A percentile compares a stretch with the other conserved stretches of the same genome.
These are phyloP conservation scores for Mohoua ochrocephala DNA, from an alignment of 2,113 vertebrate genomes.

Conservation along the genomic window DNA sequence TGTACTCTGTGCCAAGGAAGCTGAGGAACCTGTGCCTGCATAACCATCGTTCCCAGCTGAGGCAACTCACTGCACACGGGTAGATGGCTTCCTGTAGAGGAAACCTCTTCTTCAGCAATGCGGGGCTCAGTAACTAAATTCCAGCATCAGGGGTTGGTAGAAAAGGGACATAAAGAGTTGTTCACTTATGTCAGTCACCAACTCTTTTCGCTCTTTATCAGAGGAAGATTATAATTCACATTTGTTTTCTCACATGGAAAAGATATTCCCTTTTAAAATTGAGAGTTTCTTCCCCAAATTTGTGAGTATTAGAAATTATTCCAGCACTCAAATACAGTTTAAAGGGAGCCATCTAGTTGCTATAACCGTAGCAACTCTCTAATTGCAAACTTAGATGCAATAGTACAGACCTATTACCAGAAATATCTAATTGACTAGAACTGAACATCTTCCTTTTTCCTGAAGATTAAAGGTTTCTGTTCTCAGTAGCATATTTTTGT, in stretches of 20 bases:
- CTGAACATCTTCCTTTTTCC: background rate
- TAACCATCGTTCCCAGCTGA: background rate
- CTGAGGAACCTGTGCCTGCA: accelerated
- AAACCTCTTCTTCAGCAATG: background rate
- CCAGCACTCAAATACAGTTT: background rate
- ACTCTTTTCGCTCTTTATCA: background rate
- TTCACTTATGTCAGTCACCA: background rate
- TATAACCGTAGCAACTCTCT: background rate
- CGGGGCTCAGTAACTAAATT: background rate
- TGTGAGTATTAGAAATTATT: background rate
- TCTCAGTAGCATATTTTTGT: background rate
- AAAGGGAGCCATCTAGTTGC: background rate
- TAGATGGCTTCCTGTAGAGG: accelerated
- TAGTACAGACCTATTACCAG: background rate
- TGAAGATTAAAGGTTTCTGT: background rate
- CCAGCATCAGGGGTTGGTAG: background rate
- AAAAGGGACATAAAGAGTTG: background rate
- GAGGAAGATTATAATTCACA: background rate
- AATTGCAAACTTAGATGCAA: background rate
- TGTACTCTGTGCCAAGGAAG: background rate
- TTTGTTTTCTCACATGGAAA: background rate
- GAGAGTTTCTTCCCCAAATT: background rate
- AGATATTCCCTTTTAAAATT: background rate
- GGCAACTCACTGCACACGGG: background rate
- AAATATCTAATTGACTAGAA: background rate